Evolutionary conservation across 2,888 invertebrate species (phyloP), one percentile per base, ranked within the genome.

Genomic region (Pristionchus mayeri): DNA sequence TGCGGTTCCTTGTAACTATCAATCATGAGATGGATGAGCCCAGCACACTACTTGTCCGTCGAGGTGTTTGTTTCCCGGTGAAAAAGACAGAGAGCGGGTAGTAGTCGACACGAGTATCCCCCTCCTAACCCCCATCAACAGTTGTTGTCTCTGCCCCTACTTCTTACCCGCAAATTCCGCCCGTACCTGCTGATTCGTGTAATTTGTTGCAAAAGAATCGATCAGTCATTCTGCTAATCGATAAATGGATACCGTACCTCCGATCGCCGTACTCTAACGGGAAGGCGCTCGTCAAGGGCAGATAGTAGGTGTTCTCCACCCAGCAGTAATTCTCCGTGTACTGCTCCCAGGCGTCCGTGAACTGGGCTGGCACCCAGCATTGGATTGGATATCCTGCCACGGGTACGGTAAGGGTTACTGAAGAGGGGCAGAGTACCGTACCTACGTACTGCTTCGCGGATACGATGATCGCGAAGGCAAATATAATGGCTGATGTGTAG

Each of bases 311-410:
- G 90, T 94, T 94, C 86, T 94, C 93, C 76, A 94, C 94, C 94
- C 94, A 94, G 90, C 94, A 94, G 82, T 94, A 94, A 90, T 94
- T 94, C 91, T 94, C 94, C 85, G 94, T 94, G 91, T 94, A 94
- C 88, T 94, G 94, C 89, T 94, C 94, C 93, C 93, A 93, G 60
- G 93, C 93, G 87, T 94, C 94, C 81, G 94, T 93, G 91, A 94
- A 94, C 89, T 94, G 94, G 2, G 94, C 94, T 7, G 94, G 94
- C 87, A 94, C 94, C 94, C 94, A 94, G 86, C 92, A 92, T 86
- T 92, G 92, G 86, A 92, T 92, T 9, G 92, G 92, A 87, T 92
- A 92, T 63, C 92, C 92, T 90, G 87, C 52, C 88, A 84, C n/a
- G 67, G 44, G 7, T 7, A 16, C 6, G 52, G 30, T 79, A 44